phyloP scores from a whole-genome alignment of 2,113 vertebrate genomes.

The Caranx melampygus region DNA sequence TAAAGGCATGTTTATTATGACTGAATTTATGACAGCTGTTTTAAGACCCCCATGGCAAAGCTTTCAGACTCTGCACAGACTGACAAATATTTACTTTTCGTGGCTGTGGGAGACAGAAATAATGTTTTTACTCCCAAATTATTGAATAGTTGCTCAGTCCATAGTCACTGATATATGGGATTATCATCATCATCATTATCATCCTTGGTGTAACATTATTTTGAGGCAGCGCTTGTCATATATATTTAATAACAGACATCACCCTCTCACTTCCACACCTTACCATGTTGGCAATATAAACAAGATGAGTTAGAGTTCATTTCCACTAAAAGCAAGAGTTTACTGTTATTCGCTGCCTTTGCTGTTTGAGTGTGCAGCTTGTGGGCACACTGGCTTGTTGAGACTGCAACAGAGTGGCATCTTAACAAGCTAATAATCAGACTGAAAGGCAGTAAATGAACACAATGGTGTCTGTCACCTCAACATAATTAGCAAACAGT shows the following conservation, averaged over 20 bases:
- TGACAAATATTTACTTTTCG: too few relatives aligned
- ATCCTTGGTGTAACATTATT: neutral
- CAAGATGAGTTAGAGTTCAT: neutral
- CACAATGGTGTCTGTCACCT: neutral
- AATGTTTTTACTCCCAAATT: too few relatives aligned
- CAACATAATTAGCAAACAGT: constrained; percentile 82
- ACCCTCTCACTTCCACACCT: too few relatives aligned
- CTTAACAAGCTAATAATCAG: constrained; percentile 27
- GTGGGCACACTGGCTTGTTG: neutral
- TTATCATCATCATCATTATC: neutral
- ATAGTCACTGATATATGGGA: neutral
- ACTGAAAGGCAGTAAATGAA: constrained; percentile 32
- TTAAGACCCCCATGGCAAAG: too few relatives aligned
- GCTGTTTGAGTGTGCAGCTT: neutral
- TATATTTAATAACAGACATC: neutral
- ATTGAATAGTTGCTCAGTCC: too few relatives aligned
- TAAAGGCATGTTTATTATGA: too few relatives aligned
- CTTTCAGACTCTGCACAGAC: too few relatives aligned
- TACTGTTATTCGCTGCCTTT: neutral
- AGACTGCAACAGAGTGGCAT: neutral
- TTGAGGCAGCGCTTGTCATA: neutral
- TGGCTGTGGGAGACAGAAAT: too few relatives aligned
- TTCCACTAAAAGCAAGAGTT: neutral
- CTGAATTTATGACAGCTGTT: too few relatives aligned
- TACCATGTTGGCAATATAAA: neutral